Evolutionary conservation across 2,797 vertebrate species (phyloP), one percentile per base, ranked within the genome.

Genomic region (Tadarida brasiliensis): DNA sequence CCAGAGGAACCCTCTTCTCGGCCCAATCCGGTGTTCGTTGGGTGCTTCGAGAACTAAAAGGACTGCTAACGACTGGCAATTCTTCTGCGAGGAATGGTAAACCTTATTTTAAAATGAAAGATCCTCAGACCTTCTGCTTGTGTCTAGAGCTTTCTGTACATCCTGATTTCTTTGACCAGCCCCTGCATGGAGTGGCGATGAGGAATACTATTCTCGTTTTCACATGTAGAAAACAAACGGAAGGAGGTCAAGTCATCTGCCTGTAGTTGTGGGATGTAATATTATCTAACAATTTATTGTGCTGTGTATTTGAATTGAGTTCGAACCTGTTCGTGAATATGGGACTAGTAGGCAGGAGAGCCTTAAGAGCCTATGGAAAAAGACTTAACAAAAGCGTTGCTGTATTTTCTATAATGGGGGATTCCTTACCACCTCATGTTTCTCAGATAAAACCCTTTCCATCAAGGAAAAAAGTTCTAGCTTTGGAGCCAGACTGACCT

Each of bases 41-140:
- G 67, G 57, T 89, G 9, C 33, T 96, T 85, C 73, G 61, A 89
- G 65, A 74, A 81, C 67, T 74, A 68, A 76, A 85, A 86, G 56
- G 73, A 76, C 68, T 47, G 67, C 86, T 85, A 56, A 86, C 73
- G 51, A 67, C 26, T 19, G n/a, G 5, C 73, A 73, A 59, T 59
- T 94, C 22, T 59, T 51, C 28, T 89, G 1, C 68, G 59, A 96
- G 76, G 85, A 74, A 47, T 11, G 9, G 39, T 16, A 61, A 89
- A 70, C 30, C 59, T 57, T 24, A 19, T 68, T 85, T 81, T 76
- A 86, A 92, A 70, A 74, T 68, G 30, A 76, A 94, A 86, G 51
- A 28, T 74, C 30, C 39, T 92, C 56, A 83, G 47, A 94, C 71
- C 10, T 57, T 68, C 51, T 85, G 26, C 65, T 80, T 78, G 39